Evolutionary conservation across 2,888 invertebrate genomes (phyloP).

Genomic region (Drosophila peninsularis): DNA sequence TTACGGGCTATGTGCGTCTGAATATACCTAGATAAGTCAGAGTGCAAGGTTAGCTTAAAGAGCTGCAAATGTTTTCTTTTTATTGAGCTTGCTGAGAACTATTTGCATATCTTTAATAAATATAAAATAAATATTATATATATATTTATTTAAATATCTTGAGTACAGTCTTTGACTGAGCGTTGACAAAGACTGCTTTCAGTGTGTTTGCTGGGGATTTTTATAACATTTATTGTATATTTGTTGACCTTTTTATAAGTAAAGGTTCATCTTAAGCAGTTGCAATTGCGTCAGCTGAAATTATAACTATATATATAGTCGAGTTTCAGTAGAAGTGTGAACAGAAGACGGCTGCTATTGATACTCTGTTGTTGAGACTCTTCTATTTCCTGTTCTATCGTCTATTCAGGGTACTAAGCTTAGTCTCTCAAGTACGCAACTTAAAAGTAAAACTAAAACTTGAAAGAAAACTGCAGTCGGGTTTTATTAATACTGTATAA

Average conservation of each 20-base stretch:
- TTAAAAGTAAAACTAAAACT: too few species aligned
- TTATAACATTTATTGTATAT: background rate
- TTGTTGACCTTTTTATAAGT: background rate
- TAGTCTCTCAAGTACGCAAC: too few species aligned
- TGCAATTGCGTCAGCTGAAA: background rate
- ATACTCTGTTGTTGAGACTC: too few species aligned
- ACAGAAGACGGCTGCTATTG: too few species aligned
- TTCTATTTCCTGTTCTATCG: too few species aligned
- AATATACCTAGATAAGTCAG: background rate
- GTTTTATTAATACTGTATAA: too few species aligned
- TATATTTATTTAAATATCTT: background rate
- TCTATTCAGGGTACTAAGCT: too few species aligned
- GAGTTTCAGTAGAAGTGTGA: too few species aligned
- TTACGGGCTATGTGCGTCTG: background rate
- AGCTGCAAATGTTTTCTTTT: background rate
- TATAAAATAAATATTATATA: too few species aligned
- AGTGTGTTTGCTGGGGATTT: background rate
- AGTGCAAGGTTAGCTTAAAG: conserved; percentile 1
- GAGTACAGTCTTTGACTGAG: background rate
- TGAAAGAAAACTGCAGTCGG: too few species aligned
- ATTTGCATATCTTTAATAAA: background rate
- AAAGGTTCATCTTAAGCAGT: background rate
- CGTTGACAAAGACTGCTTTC: background rate
- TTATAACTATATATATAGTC: background rate
- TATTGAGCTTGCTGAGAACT: background rate